phyloP scores from a whole-genome alignment of 2,797 vertebrate species.

The Cygnus olor region DNA sequence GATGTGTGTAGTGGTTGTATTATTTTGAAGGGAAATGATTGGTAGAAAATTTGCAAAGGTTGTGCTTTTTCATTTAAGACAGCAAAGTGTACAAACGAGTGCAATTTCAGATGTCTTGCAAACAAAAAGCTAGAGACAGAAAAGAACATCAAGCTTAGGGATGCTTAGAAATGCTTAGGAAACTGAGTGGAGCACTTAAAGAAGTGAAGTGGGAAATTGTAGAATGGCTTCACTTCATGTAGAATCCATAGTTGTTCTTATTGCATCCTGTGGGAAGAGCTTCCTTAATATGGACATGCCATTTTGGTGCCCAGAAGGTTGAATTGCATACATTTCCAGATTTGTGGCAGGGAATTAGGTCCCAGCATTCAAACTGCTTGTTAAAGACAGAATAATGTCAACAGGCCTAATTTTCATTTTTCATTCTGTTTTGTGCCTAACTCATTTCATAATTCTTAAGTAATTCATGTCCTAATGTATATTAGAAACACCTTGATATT shows the following conservation, averaged over 20 bases:
- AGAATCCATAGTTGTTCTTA: background rate
- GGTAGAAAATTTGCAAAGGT: background rate
- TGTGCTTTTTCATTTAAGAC: background rate
- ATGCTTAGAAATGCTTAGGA: background rate
- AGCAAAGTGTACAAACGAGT: background rate
- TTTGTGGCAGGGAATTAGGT: background rate
- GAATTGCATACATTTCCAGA: background rate
- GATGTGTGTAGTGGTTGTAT: background rate
- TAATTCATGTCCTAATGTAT: background rate
- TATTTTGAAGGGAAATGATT: background rate
- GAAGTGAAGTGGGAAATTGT: background rate
- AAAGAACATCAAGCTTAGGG: background rate
- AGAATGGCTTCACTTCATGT: background rate
- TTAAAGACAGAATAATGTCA: background rate
- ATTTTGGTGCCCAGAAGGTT: fast-evolving
- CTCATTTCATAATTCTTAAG: background rate
- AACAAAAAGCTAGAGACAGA: background rate
- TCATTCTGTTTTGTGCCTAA: background rate
- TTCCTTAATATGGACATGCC: fast-evolving
- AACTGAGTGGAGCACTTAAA: background rate
- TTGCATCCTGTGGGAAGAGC: fast-evolving
- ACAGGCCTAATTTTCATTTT: background rate
- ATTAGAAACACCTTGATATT: background rate
- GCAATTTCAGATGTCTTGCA: background rate
- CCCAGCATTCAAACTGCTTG: background rate